phyloP scores from a whole-genome alignment of 2,888 invertebrate genomes.

The Eristalinus aeneus region DNA sequence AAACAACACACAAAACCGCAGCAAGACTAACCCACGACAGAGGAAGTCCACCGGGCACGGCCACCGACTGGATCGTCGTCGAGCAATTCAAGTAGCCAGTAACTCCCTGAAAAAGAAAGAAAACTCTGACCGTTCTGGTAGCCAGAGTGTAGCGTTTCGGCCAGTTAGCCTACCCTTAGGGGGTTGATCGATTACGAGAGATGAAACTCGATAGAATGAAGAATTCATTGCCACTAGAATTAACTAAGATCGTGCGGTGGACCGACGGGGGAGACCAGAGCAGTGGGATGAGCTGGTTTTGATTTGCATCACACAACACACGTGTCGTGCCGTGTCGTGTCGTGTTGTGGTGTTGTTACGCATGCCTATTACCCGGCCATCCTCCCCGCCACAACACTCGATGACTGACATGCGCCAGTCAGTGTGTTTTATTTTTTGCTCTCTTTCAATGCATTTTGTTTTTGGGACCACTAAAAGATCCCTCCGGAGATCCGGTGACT shows the following conservation, averaged over 20 bases:
- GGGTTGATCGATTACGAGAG: conserved; percentile 69
- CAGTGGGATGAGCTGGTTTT: conserved; percentile 27
- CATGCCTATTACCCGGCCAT: neutral
- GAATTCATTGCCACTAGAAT: conserved; percentile 68
- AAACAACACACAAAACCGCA: conserved; percentile 5
- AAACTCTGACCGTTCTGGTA: neutral
- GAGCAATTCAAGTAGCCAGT: conserved; percentile 59
- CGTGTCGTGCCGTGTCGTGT: neutral
- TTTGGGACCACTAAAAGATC: conserved; percentile 12
- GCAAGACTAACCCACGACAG: neutral
- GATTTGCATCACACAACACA: conserved; percentile 57
- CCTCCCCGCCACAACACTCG: neutral
- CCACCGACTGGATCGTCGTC: neutral
- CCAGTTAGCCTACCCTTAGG: conserved; percentile 69
- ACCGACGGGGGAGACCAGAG: neutral
- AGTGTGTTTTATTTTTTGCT: neutral
- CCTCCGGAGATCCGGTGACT: conserved; percentile 68
- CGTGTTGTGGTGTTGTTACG: neutral
- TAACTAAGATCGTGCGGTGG: conserved; percentile 17
- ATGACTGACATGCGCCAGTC: conserved; percentile 22
- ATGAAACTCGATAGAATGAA: conserved; percentile 64
- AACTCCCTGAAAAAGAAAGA: conserved; percentile 19
- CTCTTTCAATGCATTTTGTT: too few relatives aligned
- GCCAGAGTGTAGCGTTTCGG: conserved; percentile 13
- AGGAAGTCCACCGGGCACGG: neutral